Evolutionary conservation across 2,888 invertebrate genomes (phyloP), one percentile per base, ranked within the genome.

Genomic region (Coenonympha glycerion): DNA sequence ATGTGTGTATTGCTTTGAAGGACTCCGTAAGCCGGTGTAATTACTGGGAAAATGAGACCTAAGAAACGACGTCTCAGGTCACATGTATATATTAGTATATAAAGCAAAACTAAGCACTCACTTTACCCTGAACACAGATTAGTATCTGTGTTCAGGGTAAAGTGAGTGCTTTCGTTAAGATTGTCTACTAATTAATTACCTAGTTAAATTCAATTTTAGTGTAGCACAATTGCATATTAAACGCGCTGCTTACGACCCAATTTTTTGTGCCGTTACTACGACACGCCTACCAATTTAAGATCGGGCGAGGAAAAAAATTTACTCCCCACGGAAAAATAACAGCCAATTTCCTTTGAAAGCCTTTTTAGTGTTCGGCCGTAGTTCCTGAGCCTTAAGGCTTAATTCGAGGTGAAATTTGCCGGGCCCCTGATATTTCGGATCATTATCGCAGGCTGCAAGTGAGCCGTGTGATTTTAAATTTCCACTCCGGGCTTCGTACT

Each of bases 251-350:
- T 51, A 54, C 57, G 58, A 56, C 55, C 60, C 53, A 54, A 58
- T 58, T 61, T 58, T 46, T 49, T 44, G 40, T 44, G 47, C 56
- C 52, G 56, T 56, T 61, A 60, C 47, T 45, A 44, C 56, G 48
- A 37, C 53, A 55, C 60, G 60, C 60, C 61, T 54, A 49, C 56
- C 59, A 58, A 59, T 60, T 62, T 59, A 53, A 59, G 44, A 52
- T 40, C 41, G 37, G 37, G 53, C 49, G 49, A 52, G 45, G 56
- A 56, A 52, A 59, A 59, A 57, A 58, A 59, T 53, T 40, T 37
- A 46, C 49, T 54, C 55, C 39, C 51, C 52, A 52, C 49, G 56
- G 50, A 55, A 53, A 53, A 52, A 57, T 52, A 52, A 53, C 50
- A 55, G 53, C 44, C 55, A 58, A 57, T 58, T 53, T 57, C 53